Evolutionary conservation across 2,797 vertebrate genomes (phyloP), one percentile per base, ranked within the genome.

Genomic region (Eulemur mongoz): DNA sequence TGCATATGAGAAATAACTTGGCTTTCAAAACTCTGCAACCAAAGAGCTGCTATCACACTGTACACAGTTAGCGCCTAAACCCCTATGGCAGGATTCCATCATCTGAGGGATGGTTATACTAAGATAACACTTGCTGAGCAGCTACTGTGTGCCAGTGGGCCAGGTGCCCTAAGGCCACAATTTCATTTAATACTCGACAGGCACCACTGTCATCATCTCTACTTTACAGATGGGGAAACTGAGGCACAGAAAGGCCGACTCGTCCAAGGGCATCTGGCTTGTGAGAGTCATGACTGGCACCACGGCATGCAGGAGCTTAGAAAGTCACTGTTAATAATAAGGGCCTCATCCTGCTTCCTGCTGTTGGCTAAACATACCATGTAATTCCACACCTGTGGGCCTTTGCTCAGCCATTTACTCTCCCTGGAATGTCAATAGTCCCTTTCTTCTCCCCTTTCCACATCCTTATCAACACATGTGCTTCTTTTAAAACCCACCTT

Each of bases 31-130:
- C 15, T 40, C 45, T 20, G 5, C 59, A 50, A 48, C 50, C 61
- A 75, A 40, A 91, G 30, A 82, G 30, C 22, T 38, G 0, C 38
- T 65, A 43, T 0, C 1, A 23, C 7, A 17, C 0, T 17, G 22
- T 15, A 35, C 13, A 27, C 7, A 38, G 17, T 73, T 43, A 65
- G 59, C 32, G 25, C 52, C 40, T n/a, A 18, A 45, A 27, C 22
- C 7, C 2, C 54, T 76, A 25, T 0, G 0, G 30, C 12, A 22
- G 1, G 15, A 32, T 40, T 45, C 20, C 14, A 22, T 2, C 25
- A 32, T 32, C 17, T 32, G 6, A 81, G 18, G 67, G 83, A 70
- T 0, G 2, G 18, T 25, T 17, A 15, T 0, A 20, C 18, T 27
- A 57, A 70, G 25, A 27, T 25, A 40, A 14, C 18, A 18, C 40